phyloP scores from a whole-genome alignment of 2,888 invertebrate species.

The Euzetes globulus region DNA sequence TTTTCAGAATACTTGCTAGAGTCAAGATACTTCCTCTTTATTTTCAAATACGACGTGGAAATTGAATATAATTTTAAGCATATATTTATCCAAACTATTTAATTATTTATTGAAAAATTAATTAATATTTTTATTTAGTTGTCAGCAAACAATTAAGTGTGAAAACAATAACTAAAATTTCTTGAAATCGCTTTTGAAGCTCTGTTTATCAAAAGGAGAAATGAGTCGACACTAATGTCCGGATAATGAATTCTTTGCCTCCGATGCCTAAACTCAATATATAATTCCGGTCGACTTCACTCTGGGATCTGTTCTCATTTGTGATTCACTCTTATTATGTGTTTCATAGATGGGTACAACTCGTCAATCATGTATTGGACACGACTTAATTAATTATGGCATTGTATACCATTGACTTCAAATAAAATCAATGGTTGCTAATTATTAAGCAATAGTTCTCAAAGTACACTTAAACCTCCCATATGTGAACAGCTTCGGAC shows the following conservation, averaged over 20 bases:
- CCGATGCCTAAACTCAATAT: not conserved
- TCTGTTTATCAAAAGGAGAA: not conserved
- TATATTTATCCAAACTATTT: no score
- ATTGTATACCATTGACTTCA: not conserved
- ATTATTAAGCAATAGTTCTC: no score
- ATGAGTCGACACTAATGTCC: not conserved
- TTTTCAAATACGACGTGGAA: no score
- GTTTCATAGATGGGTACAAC: not conserved
- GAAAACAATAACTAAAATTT: conserved; percentile 2
- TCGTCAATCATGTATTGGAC: not conserved
- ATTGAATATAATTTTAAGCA: no score
- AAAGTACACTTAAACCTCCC: no score
- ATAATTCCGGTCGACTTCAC: conserved; percentile 5
- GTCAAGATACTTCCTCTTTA: no score
- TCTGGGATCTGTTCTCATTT: not conserved
- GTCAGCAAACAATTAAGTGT: not conserved
- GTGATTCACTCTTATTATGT: not conserved
- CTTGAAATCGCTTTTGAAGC: not conserved
- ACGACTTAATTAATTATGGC: not conserved
- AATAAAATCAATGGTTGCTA: not conserved
- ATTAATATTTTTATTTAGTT: not conserved
- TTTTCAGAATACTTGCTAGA: no score
- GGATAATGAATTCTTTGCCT: not conserved
- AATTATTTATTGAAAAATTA: not conserved
- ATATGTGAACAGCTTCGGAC: no score